phyloP scores from a whole-genome alignment of 2,797 vertebrate genomes.

The Enteromius paludinosus region DNA sequence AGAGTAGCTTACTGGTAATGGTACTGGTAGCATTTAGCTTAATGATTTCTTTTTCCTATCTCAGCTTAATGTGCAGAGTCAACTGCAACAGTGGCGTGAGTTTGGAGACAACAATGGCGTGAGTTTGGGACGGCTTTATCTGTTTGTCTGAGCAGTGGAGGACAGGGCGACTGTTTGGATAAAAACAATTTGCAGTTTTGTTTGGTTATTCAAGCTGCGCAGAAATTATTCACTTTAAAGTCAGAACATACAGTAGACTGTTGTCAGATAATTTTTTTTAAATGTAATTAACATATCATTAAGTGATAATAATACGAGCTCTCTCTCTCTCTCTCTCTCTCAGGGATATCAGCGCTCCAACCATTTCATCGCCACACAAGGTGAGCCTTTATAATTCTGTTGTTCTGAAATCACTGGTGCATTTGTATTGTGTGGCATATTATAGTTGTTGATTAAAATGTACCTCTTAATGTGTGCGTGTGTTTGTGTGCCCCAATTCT shows the following conservation, averaged over 20 bases:
- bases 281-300: not conserved
- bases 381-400: conserved; percentile 73
- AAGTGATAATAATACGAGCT: not conserved
- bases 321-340: not conserved
- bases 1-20: not conserved
- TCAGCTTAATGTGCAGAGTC: conserved; percentile 17
- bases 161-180: not conserved
- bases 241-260: not conserved
- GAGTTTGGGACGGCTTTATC: conserved; percentile 15
- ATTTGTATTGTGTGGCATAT: not conserved
- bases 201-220: not conserved
- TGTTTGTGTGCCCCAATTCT: conserved; percentile 25
- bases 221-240: not conserved
- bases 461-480: not conserved
- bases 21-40: not conserved
- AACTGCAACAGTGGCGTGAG: conserved; percentile 1
- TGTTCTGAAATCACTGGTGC: conserved; percentile 1
- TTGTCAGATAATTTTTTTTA: not conserved
- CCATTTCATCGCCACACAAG: conserved; percentile 97
- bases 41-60: not conserved
- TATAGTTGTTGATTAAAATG: not conserved
- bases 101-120: conserved; percentile 28
- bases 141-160: not conserved
- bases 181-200: not conserved
- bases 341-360: conserved; percentile 96